Evolutionary conservation across 1,140 invertebrate genomes (phyloP).

Genomic region (Argopecten irradians): DNA sequence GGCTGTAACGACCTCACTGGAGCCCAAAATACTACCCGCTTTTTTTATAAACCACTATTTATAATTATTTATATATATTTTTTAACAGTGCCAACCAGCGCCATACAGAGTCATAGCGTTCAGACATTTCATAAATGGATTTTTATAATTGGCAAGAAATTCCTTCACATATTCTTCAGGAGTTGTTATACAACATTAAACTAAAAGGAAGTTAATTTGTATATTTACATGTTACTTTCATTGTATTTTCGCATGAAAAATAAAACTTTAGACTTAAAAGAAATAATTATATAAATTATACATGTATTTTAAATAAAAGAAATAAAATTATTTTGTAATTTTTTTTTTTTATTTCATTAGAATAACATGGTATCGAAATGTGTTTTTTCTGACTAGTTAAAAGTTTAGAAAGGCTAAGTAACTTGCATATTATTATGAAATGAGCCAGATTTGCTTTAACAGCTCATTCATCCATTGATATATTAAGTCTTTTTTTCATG

Average conservation of each 20-base stretch:
- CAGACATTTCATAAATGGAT: neutral
- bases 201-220: neutral
- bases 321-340: too few relatives aligned
- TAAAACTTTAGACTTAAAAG: too few relatives aligned
- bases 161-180: neutral
- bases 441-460: neutral
- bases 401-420: too few relatives aligned
- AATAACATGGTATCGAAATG: too few relatives aligned
- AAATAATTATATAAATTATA: too few relatives aligned
- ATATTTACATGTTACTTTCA: too few relatives aligned
- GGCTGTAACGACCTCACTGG: neutral
- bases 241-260: too few relatives aligned
- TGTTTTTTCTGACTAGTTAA: too few relatives aligned
- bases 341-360: too few relatives aligned
- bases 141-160: neutral
- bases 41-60: constrained; percentile 4
- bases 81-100: neutral
- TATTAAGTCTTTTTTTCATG: neutral
- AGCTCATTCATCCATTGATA: neutral
- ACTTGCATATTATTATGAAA: neutral
- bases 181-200: neutral
- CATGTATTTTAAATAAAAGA: too few relatives aligned
- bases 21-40: constrained; percentile 14
- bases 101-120: neutral
- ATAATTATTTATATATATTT: constrained; percentile 21